Evolutionary conservation across 2,113 vertebrate species (phyloP).

Genomic region (Nymphicus hollandicus): DNA sequence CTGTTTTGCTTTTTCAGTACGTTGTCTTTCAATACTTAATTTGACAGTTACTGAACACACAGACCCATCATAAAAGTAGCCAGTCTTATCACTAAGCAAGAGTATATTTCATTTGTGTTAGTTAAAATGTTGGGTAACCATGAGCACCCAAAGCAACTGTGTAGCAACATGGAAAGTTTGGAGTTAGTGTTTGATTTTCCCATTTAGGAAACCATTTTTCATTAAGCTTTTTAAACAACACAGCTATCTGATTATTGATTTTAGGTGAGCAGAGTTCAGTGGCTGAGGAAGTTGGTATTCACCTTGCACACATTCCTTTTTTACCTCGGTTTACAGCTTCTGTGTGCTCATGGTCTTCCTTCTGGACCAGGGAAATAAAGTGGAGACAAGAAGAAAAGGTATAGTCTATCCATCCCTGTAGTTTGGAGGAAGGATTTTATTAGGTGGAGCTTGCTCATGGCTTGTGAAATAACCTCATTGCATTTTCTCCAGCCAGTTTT

Average conservation of each 20-base stretch:
- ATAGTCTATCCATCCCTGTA: neutral
- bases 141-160: neutral
- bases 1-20: neutral
- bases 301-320: neutral
- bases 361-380: neutral
- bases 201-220: neutral
- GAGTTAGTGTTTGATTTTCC: neutral
- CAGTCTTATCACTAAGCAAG: neutral
- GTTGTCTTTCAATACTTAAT: neutral
- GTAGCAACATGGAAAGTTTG: neutral
- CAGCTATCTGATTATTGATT: constrained; percentile 2
- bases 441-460: neutral
- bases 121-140: neutral
- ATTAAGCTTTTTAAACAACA: neutral
- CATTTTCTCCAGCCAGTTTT: neutral
- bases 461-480: neutral
- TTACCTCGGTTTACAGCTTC: neutral
- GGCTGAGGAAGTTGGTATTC: neutral
- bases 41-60: neutral
- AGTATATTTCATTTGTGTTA: neutral
- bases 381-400: neutral
- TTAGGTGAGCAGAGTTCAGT: neutral
- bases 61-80: neutral
- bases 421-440: neutral
- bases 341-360: neutral